Conservation (phyloP, 1,140 invertebrate genomes). For the Apis cerana region DNA sequence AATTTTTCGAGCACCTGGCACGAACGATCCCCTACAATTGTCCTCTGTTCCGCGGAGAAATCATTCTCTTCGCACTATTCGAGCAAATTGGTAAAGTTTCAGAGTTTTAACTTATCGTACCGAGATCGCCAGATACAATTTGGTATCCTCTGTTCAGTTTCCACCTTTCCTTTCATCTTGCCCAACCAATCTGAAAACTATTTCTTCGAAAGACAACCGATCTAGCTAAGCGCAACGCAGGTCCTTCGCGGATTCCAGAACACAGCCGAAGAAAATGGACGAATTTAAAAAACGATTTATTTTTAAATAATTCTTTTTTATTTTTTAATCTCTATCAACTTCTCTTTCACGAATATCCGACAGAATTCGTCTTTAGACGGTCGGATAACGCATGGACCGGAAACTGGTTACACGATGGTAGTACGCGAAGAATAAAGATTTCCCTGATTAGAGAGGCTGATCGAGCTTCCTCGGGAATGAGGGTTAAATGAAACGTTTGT, state of each 20-base stretch:
- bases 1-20: not conserved
- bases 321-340: not conserved
- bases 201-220: constrained; percentile 28
- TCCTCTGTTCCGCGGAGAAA: constrained; percentile 29
- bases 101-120: constrained; percentile 59
- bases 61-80: constrained; percentile 39
- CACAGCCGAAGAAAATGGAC: constrained; percentile 63
- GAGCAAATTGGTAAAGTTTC: constrained; percentile 65
- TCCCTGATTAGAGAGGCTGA: constrained; percentile 40
- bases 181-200: constrained; percentile 6
- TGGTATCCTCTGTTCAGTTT: constrained; percentile 51
- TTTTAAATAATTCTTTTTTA: too few relatives aligned
- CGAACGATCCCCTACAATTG: not conserved
- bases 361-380: not conserved
- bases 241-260: constrained; percentile 46
- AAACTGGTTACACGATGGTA: constrained; percentile 20
- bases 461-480: not conserved
- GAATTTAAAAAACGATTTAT: constrained; percentile 66
- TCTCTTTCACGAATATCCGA: not conserved
- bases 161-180: not conserved
- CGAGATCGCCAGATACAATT: constrained; percentile 55
- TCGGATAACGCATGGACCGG: constrained; percentile 15
- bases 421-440: constrained; percentile 45
- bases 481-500: constrained; percentile 32
- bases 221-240: not conserved